Percentiles rank a stretch among this genome's conserved stretches.
Conservation (phyloP, 2,888 invertebrate species). For the Agrenia bidenticulata region DNA sequence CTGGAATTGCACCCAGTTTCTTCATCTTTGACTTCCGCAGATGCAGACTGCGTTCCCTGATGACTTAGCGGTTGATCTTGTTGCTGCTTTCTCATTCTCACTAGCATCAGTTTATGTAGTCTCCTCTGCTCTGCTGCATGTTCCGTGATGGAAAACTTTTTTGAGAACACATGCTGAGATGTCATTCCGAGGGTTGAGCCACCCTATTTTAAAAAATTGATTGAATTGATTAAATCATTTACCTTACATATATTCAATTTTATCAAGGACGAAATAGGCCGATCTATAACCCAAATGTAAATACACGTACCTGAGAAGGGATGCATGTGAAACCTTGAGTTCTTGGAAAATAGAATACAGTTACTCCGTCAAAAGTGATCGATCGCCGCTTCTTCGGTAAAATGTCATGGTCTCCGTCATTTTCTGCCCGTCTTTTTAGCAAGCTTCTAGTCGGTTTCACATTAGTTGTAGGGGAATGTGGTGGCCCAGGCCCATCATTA, state of each 20-base stretch:
- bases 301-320: slow-evolving; percentile 68
- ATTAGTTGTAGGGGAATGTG: slow-evolving; percentile 31
- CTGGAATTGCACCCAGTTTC: slow-evolving; percentile 26
- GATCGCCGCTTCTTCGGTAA: slow-evolving; percentile 69
- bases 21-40: slow-evolving; percentile 26
- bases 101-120: slow-evolving; percentile 77
- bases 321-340: slow-evolving; percentile 89
- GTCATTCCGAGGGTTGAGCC: slow-evolving; percentile 84
- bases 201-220: slow-evolving; percentile 55
- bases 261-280: not conserved
- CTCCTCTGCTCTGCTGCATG: slow-evolving; percentile 86
- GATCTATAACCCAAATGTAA: too few relatives aligned
- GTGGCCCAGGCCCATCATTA: slow-evolving; percentile 8
- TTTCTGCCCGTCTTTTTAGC: slow-evolving; percentile 46
- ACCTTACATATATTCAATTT: not conserved
- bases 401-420: slow-evolving; percentile 41
- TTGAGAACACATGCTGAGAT: slow-evolving; percentile 64
- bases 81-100: slow-evolving; percentile 71
- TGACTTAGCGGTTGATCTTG: slow-evolving; percentile 57
- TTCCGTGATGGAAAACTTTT: slow-evolving; percentile 79
- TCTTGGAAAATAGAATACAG: slow-evolving; percentile 92
- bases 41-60: slow-evolving; percentile 21
- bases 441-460: slow-evolving; percentile 42
- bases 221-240: not conserved
- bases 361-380: slow-evolving; percentile 87